phyloP scores from a whole-genome alignment of 2,797 vertebrate genomes.

The Phataginus tetradactyla region DNA sequence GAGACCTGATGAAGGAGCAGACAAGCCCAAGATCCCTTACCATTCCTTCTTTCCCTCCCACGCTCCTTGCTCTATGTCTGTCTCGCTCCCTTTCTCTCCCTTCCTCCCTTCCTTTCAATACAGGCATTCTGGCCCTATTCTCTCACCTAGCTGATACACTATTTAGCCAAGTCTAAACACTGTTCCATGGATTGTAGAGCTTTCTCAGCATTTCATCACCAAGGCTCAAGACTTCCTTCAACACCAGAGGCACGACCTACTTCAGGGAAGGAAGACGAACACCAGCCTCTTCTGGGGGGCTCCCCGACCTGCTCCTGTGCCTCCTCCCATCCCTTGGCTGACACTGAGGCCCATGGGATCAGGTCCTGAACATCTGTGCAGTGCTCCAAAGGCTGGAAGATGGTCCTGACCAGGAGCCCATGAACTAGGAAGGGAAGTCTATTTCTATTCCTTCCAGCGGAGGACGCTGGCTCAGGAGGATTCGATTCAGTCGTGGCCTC shows the following conservation, averaged over 20 bases:
- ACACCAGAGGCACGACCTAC: not conserved
- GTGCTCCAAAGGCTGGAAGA: not conserved
- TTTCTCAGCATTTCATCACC: not conserved
- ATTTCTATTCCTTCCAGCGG: not conserved
- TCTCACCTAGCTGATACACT: not conserved
- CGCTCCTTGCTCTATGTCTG: fast-evolving
- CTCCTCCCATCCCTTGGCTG: not conserved
- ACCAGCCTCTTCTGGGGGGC: fast-evolving
- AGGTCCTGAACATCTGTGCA: fast-evolving
- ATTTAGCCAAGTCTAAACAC: not conserved
- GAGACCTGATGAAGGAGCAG: not conserved
- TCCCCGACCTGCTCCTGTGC: fast-evolving
- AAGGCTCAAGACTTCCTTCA: not conserved
- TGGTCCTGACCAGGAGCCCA: not conserved
- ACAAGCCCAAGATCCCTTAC: not conserved
- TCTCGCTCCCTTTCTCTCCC: fast-evolving
- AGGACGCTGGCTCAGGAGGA: not conserved
- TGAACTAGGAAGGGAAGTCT: not conserved
- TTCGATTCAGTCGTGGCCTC: not conserved
- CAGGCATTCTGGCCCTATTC: not conserved
- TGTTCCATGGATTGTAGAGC: not conserved
- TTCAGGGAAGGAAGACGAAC: not conserved
- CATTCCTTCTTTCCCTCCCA: not conserved
- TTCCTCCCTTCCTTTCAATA: no score
- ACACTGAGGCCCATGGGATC: not conserved